phyloP scores from a whole-genome alignment of 1,140 invertebrate species.

The Vanessa tameamea region DNA sequence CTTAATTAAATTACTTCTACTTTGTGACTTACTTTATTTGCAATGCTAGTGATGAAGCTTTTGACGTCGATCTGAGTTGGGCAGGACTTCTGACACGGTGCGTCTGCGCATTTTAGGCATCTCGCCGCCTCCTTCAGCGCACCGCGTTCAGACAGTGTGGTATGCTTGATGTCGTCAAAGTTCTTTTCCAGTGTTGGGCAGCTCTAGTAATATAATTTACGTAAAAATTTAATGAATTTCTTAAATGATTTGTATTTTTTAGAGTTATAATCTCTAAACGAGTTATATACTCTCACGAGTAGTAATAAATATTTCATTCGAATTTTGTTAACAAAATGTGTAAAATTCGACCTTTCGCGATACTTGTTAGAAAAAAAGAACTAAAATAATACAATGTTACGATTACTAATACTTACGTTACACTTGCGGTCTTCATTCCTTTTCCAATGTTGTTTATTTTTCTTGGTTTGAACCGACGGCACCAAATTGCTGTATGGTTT shows the following conservation, averaged over 20 bases:
- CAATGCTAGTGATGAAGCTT: constrained; percentile 97
- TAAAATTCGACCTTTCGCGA: too few relatives aligned
- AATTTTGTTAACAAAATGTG: too few relatives aligned
- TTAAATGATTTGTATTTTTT: too few relatives aligned
- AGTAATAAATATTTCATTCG: too few relatives aligned
- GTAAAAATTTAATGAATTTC: background rate
- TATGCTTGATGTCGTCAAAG: constrained; percentile 98
- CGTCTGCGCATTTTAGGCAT: constrained; percentile 98
- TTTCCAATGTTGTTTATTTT: constrained; percentile 96
- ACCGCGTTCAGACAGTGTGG: constrained; percentile 96
- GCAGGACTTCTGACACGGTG: constrained; percentile 98
- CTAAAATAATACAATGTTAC: too few relatives aligned
- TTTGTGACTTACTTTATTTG: constrained; percentile 88
- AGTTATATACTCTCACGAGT: too few relatives aligned
- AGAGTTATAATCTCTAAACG: too few relatives aligned
- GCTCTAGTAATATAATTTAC: constrained; percentile 75
- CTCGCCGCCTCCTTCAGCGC: constrained; percentile 94
- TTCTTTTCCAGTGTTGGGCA: constrained; percentile 91
- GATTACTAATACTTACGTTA: constrained; percentile 82
- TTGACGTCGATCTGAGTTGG: constrained; percentile 99
- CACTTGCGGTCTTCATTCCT: constrained; percentile 93
- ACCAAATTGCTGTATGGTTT: constrained; percentile 87
- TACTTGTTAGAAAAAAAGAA: too few relatives aligned
- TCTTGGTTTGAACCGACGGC: constrained; percentile 91
- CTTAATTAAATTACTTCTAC: too few relatives aligned